Conservation (phyloP, 2,113 vertebrate species). For the Leiothrix lutea region DNA sequence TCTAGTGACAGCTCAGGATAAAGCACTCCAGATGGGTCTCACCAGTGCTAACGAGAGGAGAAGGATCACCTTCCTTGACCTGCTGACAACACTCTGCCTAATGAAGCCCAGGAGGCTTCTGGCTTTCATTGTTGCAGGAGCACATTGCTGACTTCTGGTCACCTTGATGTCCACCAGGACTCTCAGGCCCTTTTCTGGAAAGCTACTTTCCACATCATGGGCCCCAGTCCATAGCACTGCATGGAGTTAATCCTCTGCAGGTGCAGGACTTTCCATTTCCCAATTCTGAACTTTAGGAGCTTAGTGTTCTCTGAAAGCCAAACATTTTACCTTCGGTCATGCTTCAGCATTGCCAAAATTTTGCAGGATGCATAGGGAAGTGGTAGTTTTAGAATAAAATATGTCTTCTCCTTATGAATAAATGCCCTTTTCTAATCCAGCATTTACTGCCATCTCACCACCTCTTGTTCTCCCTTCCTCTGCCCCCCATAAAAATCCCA, state of each 20-base stretch:
- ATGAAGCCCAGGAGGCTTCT: background rate
- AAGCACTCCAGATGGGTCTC: background rate
- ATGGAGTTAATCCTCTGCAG: background rate
- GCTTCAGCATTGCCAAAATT: background rate
- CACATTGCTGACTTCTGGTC: background rate
- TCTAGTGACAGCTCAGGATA: background rate
- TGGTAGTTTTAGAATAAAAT: background rate
- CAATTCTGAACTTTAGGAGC: background rate
- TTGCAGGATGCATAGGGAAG: background rate
- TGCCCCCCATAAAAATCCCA: fast-evolving
- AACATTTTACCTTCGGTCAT: background rate
- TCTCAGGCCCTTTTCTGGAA: background rate
- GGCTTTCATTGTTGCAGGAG: background rate
- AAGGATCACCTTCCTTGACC: background rate
- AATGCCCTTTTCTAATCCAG: background rate
- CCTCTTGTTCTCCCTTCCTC: background rate
- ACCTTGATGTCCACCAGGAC: background rate
- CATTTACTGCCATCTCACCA: background rate
- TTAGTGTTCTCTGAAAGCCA: background rate
- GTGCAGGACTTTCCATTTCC: background rate
- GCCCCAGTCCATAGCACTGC: no score
- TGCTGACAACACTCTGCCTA: background rate
- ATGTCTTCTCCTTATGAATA: background rate
- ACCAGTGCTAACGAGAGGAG: background rate
- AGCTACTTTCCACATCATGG: background rate